Evolutionary conservation across 2,797 vertebrate genomes (phyloP).

Genomic region (Necrosyrtes monachus): DNA sequence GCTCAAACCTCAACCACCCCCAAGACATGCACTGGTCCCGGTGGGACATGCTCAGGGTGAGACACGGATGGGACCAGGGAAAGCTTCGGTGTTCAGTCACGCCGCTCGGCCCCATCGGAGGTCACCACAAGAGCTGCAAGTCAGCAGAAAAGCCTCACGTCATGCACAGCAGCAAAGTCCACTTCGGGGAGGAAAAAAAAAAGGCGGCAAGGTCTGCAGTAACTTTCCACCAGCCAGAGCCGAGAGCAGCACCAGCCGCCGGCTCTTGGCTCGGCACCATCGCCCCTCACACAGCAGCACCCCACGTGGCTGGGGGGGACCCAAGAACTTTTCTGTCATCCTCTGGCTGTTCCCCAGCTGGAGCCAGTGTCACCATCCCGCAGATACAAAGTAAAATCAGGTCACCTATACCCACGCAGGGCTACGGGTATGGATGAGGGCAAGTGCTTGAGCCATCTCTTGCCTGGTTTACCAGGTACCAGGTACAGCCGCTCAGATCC

Average conservation of each 20-base stretch:
- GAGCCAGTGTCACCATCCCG: fast-evolving
- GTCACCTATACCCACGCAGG: fast-evolving
- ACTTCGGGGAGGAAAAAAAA: fast-evolving
- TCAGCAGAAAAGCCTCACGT: background rate
- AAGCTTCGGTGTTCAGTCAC: fast-evolving
- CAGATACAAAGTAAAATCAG: background rate
- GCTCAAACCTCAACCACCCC: background rate
- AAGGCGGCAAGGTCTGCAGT: background rate
- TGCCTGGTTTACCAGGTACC: fast-evolving
- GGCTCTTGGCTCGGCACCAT: fast-evolving
- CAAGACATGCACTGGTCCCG: fast-evolving
- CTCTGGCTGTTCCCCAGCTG: fast-evolving
- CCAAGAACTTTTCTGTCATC: background rate
- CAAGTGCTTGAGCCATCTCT: background rate
- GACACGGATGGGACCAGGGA: fast-evolving
- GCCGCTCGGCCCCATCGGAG: fast-evolving
- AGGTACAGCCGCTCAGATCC: fast-evolving
- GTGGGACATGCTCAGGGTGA: fast-evolving
- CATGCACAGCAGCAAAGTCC: fast-evolving
- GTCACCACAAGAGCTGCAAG: background rate
- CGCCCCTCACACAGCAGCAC: background rate
- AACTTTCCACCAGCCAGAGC: background rate
- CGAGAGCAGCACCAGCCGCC: background rate
- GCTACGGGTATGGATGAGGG: fast-evolving
- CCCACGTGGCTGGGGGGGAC: fast-evolving